phyloP scores from a whole-genome alignment of 2,113 vertebrate species.

The Empidonax alnorum region DNA sequence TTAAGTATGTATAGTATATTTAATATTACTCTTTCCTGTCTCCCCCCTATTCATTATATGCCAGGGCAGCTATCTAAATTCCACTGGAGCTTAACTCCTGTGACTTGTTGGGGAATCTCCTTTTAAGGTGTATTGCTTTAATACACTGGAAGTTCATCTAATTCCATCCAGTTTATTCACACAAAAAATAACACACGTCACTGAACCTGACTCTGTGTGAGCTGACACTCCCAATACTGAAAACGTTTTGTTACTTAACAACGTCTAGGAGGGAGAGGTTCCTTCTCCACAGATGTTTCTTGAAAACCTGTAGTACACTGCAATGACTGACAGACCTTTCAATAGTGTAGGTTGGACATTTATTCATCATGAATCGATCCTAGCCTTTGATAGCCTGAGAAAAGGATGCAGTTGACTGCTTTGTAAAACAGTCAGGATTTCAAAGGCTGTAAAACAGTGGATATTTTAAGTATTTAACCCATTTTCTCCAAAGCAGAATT shows the following conservation, averaged over 20 bases:
- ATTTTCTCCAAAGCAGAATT: conserved; percentile 15
- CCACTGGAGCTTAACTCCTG: not conserved
- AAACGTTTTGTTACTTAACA: not conserved
- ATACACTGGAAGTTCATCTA: not conserved
- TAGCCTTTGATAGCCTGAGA: conserved; percentile 25
- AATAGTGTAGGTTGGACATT: not conserved
- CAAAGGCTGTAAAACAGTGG: not conserved
- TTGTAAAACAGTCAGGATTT: conserved; percentile 22
- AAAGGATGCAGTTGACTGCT: conserved; percentile 34
- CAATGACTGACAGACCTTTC: not conserved
- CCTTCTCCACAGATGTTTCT: conserved; percentile 19
- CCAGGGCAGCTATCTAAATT: not conserved
- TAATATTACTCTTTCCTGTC: not conserved
- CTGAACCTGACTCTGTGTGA: not conserved
- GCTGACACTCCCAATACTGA: not conserved
- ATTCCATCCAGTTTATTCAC: not conserved
- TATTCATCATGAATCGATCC: not conserved
- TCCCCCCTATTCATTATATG: not conserved
- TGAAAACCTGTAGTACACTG: not conserved
- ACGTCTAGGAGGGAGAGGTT: not conserved
- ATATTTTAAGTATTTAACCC: not conserved
- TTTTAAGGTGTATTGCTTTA: not conserved
- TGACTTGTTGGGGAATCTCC: not conserved
- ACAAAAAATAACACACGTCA: not conserved
- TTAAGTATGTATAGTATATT: not conserved